phyloP scores from a whole-genome alignment of 2,113 vertebrate genomes.

The Pseudorectes ferrugineus region DNA sequence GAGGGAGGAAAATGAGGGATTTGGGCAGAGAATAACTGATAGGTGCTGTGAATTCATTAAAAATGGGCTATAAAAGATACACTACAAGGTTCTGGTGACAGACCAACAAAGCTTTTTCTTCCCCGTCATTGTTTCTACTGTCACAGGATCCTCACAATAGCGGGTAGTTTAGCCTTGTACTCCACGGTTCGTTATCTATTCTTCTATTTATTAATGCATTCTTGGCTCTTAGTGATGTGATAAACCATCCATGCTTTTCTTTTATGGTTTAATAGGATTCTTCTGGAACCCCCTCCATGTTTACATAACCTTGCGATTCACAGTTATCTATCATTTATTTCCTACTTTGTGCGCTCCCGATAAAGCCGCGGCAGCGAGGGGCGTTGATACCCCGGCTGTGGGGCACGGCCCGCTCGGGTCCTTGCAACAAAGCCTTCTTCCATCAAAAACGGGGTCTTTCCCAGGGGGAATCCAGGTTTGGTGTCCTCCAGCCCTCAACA shows the following conservation, averaged over 20 bases:
- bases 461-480: background rate
- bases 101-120: conserved; percentile 54
- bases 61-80: conserved; percentile 41
- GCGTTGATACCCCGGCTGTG: fast-evolving
- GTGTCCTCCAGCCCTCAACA: fast-evolving
- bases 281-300: conserved; percentile 16
- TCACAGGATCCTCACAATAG: conserved; percentile 50
- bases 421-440: background rate
- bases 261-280: conserved; percentile 53
- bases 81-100: conserved; percentile 51
- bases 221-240: conserved; percentile 62
- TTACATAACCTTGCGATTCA: conserved; percentile 58
- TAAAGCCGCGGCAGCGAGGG: background rate
- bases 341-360: background rate
- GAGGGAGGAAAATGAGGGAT: conserved; percentile 30
- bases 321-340: conserved; percentile 56
- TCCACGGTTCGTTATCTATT: conserved; percentile 54
- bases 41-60: conserved; percentile 57
- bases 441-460: background rate
- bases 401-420: fast-evolving
- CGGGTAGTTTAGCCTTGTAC: conserved; percentile 55
- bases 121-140: conserved; percentile 52
- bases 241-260: conserved; percentile 58
- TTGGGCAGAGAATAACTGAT: conserved; percentile 36
- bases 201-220: conserved; percentile 66